phyloP scores from a whole-genome alignment of 2,888 invertebrate species.

The Metalampra italica region DNA sequence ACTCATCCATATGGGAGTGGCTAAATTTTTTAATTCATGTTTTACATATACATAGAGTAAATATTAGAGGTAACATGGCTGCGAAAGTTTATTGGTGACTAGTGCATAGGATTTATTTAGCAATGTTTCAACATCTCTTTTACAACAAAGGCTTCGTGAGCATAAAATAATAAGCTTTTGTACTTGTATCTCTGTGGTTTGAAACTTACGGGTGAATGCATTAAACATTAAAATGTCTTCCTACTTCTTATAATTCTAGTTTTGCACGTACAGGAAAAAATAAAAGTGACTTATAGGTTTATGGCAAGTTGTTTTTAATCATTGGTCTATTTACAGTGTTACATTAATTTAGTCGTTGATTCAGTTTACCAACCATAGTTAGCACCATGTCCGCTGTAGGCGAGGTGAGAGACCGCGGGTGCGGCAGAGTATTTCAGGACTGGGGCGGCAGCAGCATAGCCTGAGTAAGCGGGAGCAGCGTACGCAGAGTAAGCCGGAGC shows the following conservation, averaged over 20 bases:
- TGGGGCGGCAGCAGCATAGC: conserved; percentile 49
- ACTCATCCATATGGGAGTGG: too few relatives aligned
- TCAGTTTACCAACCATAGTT: conserved; percentile 81
- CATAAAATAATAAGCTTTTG: too few relatives aligned
- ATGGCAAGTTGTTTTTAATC: conserved; percentile 39
- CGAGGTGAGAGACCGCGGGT: conserved; percentile 80
- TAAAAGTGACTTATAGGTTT: conserved; percentile 11
- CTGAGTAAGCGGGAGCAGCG: conserved; percentile 20
- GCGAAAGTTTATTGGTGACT: too few relatives aligned
- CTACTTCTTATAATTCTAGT: too few relatives aligned
- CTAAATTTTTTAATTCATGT: too few relatives aligned
- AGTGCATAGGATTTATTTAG: too few relatives aligned
- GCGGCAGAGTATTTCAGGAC: conserved; percentile 77
- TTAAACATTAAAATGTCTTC: not conserved
- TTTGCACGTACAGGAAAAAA: not conserved
- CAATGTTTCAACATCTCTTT: too few relatives aligned
- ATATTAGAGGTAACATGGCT: too few relatives aligned
- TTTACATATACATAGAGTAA: too few relatives aligned
- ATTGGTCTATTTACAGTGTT: conserved; percentile 45
- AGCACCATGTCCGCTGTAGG: conserved; percentile 81
- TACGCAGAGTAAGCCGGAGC: conserved; percentile 25
- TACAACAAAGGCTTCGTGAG: too few relatives aligned
- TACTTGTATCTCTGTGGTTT: too few relatives aligned
- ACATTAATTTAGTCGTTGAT: conserved; percentile 29
- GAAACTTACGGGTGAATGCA: too few relatives aligned